Evolutionary conservation across 2,888 invertebrate species (phyloP).

Genomic region (Bhutanitis thaidina): DNA sequence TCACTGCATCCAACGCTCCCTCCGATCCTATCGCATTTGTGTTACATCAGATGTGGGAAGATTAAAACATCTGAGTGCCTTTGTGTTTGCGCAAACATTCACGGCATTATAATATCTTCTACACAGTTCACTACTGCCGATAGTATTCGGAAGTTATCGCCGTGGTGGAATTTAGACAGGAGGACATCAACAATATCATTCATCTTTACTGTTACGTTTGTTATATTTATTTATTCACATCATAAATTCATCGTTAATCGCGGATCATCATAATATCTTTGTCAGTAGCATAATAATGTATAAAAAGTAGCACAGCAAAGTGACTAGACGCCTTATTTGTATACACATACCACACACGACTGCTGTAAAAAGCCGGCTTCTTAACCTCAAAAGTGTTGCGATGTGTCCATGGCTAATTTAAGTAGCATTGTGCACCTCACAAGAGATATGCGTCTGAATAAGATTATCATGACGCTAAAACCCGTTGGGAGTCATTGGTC

Average conservation of each 20-base stretch:
- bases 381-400: slow-evolving; percentile 54
- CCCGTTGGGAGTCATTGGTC: slow-evolving; percentile 79
- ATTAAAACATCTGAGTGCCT: too few species aligned
- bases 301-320: slow-evolving; percentile 7
- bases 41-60: too few species aligned
- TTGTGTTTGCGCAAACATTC: too few species aligned
- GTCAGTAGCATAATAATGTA: slow-evolving; percentile 1
- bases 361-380: slow-evolving; percentile 40
- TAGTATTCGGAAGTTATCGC: too few species aligned
- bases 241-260: slow-evolving; percentile 57
- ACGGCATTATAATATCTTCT: too few species aligned
- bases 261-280: slow-evolving; percentile 28
- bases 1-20: too few species aligned
- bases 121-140: too few species aligned
- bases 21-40: too few species aligned
- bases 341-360: slow-evolving; percentile 55
- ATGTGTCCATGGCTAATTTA: slow-evolving; percentile 75
- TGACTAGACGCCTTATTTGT: slow-evolving; percentile 11
- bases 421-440: slow-evolving; percentile 76
- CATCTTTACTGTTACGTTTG: too few species aligned
- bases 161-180: too few species aligned
- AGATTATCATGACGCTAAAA: slow-evolving; percentile 73
- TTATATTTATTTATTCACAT: slow-evolving; percentile 30
- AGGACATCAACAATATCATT: too few species aligned
- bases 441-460: slow-evolving; percentile 68